phyloP scores from a whole-genome alignment of 1,140 invertebrate genomes.

The Cotesia chilonis region DNA sequence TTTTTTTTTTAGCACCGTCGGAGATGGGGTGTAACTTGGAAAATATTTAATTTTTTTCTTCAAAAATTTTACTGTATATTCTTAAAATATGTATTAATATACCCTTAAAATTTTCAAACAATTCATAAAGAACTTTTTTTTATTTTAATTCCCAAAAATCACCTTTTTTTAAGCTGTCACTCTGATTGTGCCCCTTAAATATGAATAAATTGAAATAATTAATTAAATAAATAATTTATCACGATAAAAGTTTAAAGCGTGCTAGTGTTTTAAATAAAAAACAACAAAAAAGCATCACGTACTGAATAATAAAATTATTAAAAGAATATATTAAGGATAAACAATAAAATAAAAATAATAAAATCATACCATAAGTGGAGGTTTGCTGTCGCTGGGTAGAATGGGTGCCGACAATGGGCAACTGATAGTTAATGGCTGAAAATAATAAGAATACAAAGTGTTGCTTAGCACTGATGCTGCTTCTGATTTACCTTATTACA shows the following conservation, averaged over 20 bases:
- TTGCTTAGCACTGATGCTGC: constrained; percentile 33
- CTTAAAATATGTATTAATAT: too few species aligned
- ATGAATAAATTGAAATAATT: not conserved
- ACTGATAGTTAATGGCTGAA: constrained; percentile 68
- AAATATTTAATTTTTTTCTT: too few species aligned
- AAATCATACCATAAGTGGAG: constrained; percentile 68
- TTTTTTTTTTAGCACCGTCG: too few species aligned
- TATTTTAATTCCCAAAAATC: too few species aligned
- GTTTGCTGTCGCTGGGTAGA: constrained; percentile 68
- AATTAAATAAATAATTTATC: not conserved
- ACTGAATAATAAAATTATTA: constrained; percentile 35
- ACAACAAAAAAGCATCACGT: constrained; percentile 16
- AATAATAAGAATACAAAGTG: constrained; percentile 44
- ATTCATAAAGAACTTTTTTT: too few species aligned
- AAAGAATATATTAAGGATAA: constrained; percentile 4
- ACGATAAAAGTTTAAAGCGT: constrained; percentile 11
- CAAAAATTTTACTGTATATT: too few species aligned
- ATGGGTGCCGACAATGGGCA: constrained; percentile 69
- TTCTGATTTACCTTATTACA: not conserved
- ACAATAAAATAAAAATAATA: constrained; percentile 40
- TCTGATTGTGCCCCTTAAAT: not conserved
- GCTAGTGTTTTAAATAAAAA: constrained; percentile 16
- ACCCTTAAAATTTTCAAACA: too few species aligned
- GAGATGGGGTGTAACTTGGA: too few species aligned
- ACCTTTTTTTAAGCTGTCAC: too few species aligned